Conservation (phyloP, 1,140 invertebrate genomes). For the Microplitis demolitor region DNA sequence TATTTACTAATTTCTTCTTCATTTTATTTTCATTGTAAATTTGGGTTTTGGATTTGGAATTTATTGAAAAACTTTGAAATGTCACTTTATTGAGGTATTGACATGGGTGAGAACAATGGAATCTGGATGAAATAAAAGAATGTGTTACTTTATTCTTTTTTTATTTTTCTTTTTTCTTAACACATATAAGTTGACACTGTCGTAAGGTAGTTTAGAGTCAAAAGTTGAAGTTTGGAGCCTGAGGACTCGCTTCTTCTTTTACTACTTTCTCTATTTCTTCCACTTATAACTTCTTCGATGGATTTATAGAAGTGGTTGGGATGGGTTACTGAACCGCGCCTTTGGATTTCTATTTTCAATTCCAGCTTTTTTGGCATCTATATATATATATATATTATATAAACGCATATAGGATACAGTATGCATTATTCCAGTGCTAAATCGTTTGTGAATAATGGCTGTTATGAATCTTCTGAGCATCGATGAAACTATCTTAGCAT, state of each 20-base stretch:
- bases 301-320: background rate
- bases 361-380: background rate
- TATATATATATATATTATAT: slow-evolving; percentile 6
- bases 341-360: background rate
- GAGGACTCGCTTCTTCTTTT: too few species aligned
- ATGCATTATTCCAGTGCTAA: slow-evolving; percentile 46
- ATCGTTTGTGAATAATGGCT: slow-evolving; percentile 49
- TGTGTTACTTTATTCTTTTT: background rate
- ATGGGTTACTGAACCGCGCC: background rate
- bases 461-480: slow-evolving; percentile 38
- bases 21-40: background rate
- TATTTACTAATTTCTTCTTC: background rate
- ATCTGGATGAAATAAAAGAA: too few species aligned
- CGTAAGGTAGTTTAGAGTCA: background rate
- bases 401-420: slow-evolving; percentile 30
- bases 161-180: background rate
- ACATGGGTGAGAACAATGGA: background rate
- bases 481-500: background rate
- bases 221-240: background rate
- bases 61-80: background rate
- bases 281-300: background rate
- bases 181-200: background rate
- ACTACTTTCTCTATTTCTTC: too few species aligned
- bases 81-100: background rate
- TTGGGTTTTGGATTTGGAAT: background rate